Evolutionary conservation across 2,797 vertebrate genomes (phyloP).

Genomic region (Trachops cirrhosus): DNA sequence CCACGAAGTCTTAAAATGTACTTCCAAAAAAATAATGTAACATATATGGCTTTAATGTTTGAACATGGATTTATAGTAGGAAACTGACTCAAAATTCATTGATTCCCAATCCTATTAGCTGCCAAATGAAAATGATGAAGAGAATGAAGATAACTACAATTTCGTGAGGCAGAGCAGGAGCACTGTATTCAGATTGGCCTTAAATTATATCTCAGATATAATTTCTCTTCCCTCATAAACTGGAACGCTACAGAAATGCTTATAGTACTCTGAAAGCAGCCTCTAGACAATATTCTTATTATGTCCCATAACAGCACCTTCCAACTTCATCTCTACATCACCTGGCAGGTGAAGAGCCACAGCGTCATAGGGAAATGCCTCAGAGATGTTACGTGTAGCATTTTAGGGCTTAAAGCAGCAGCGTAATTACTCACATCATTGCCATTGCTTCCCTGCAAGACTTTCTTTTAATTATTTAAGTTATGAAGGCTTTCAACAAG

Average conservation of each 20-base stretch:
- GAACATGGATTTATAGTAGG: background rate
- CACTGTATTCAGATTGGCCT: background rate
- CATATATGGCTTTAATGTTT: background rate
- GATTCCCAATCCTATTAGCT: background rate
- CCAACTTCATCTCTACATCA: background rate
- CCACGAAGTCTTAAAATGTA: background rate
- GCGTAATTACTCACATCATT: slow-evolving; percentile 61
- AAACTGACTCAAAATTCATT: background rate
- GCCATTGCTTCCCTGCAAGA: slow-evolving; percentile 56
- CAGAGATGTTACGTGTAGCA: background rate
- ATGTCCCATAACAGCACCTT: background rate
- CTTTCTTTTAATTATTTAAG: background rate
- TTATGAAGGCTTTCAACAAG: slow-evolving; percentile 28
- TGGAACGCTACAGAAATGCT: background rate
- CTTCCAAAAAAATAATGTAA: background rate
- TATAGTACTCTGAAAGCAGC: background rate
- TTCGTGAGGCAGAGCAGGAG: background rate
- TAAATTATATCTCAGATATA: background rate
- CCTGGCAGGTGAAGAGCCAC: background rate
- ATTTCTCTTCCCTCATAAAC: slow-evolving; percentile 17
- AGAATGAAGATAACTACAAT: background rate
- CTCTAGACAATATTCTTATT: background rate
- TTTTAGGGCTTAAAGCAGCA: background rate
- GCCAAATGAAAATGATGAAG: background rate
- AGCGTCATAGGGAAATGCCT: background rate